These are phyloP conservation scores for Meloe dianella DNA, from an alignment of 2,888 invertebrate species.

Conservation along the genomic window DNA sequence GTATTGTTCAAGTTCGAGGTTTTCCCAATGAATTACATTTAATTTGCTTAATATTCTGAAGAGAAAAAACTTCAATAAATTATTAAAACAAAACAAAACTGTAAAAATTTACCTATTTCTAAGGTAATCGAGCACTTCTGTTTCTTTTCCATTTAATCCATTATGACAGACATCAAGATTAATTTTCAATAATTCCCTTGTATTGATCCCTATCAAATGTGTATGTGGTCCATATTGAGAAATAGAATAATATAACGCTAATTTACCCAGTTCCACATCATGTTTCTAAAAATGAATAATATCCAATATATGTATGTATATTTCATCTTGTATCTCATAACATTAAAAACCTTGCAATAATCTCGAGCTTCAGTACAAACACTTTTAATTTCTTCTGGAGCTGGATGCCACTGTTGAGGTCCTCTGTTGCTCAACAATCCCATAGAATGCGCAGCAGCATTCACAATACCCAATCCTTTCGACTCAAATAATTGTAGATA, in stretches of 20 bases:
- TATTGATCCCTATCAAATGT: constrained; percentile 80
- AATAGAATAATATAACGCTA: constrained; percentile 73
- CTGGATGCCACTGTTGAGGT: constrained; percentile 83
- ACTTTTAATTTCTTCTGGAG: constrained; percentile 67
- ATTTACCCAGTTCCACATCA: constrained; percentile 71
- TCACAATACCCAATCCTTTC: constrained; percentile 78
- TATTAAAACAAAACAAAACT: constrained; percentile 4
- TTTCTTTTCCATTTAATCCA: constrained; percentile 72
- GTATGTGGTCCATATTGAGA: constrained; percentile 70
- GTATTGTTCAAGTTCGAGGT: constrained; percentile 62
- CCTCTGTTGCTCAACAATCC: constrained; percentile 79
- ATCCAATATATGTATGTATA: too few species aligned
- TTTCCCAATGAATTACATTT: constrained; percentile 68
- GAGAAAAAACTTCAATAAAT: constrained; percentile 35
- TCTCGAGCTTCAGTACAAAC: constrained; percentile 68
- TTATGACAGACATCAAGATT: constrained; percentile 70
- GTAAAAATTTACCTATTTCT: constrained; percentile 42
- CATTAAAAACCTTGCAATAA: constrained; percentile 67
- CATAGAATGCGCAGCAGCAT: constrained; percentile 83
- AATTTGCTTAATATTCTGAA: constrained; percentile 61
- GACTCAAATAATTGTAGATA: constrained; percentile 78
- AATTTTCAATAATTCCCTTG: constrained; percentile 64
- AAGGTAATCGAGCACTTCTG: constrained; percentile 61
- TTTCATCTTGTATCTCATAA: too few species aligned
- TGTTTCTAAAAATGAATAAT: constrained; percentile 59